Evolutionary conservation across 1,140 invertebrate genomes (phyloP), one percentile per base, ranked within the genome.

Genomic region (Heliconius hewitsoni): DNA sequence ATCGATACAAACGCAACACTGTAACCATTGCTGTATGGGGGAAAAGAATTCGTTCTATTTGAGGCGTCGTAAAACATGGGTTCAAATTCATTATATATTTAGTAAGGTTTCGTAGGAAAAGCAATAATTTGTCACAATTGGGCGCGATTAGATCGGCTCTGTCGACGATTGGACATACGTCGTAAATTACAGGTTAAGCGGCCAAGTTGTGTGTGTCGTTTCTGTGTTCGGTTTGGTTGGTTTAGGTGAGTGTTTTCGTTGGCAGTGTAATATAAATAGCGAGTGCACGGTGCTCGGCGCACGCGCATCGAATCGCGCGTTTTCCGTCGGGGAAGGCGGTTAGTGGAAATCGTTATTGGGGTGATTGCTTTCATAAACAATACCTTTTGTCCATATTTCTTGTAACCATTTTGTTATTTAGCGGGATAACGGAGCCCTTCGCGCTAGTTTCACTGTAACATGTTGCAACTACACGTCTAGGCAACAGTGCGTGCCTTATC

Each of bases 301-400:
- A 93, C 87, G 91, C 93, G 91, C 91, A 88, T 89, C 93, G 90
- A 94, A 94, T 94, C 89, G 90, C 88, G 89, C 88, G 89, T 92
- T 93, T 94, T 91, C 91, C 90, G 90, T 90, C 86, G 87, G 85
- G 82, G 85, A 85, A 84, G 81, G 87, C 89, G 87, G 82, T 94
- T 93, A 90, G 91, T 92, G 90, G 93, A 93, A 93, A 93, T 93
- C 87, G 90, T 93, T 94, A 93, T 94, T 94, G 89, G 91, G 90
- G 90, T 94, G 93, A 94, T 93, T 93, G 91, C 90, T 91, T 93
- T 91, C 91, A 93, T 94, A 91, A 94, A 94, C 92, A 94, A 93
- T 93, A 90, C 86, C 87, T 93, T 92, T 93, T 93, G 91, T 93
- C 86, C 87, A 85, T 81, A 83, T 81, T 85, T 85, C 89, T 89